A percentile compares a stretch with the other conserved stretches of the same genome.
These are phyloP conservation scores for Drosophila cracens DNA, from an alignment of 2,888 invertebrate species.

Conservation along the genomic window DNA sequence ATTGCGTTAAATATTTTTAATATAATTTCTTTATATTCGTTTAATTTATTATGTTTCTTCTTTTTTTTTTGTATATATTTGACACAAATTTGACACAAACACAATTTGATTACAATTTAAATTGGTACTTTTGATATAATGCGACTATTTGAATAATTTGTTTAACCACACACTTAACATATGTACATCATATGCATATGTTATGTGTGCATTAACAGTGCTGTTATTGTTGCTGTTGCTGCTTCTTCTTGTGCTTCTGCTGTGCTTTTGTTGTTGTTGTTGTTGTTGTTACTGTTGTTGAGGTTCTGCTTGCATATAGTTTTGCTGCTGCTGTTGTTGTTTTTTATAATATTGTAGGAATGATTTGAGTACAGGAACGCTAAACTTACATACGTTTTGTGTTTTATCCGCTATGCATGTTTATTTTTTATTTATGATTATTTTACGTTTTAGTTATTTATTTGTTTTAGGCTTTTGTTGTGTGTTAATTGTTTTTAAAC, in stretches of 20 bases:
- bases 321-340: constrained; percentile 35
- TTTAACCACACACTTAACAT: constrained; percentile 52
- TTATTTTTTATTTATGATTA: constrained; percentile 20
- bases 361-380: constrained; percentile 80
- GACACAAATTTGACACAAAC: constrained; percentile 45
- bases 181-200: constrained; percentile 47
- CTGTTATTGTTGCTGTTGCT: constrained; percentile 50
- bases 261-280: constrained; percentile 24
- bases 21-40: constrained; percentile 9
- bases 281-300: constrained; percentile 17
- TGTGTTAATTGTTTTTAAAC: constrained; percentile 36
- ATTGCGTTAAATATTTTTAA: constrained; percentile 61
- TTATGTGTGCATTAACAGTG: constrained; percentile 56
- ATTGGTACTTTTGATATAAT: constrained; percentile 38
- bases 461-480: constrained; percentile 34
- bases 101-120: constrained; percentile 46
- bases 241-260: constrained; percentile 16
- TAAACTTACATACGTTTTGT: constrained; percentile 56
- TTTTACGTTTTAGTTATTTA: constrained; percentile 41
- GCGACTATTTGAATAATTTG: constrained; percentile 51
- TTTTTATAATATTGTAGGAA: constrained; percentile 66
- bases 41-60: constrained; percentile 24
- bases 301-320: constrained; percentile 42
- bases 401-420: constrained; percentile 22
- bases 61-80: constrained; percentile 27